Evolutionary conservation across 2,797 vertebrate species (phyloP), one percentile per base, ranked within the genome.

Genomic region (Neoniphon sammara): DNA sequence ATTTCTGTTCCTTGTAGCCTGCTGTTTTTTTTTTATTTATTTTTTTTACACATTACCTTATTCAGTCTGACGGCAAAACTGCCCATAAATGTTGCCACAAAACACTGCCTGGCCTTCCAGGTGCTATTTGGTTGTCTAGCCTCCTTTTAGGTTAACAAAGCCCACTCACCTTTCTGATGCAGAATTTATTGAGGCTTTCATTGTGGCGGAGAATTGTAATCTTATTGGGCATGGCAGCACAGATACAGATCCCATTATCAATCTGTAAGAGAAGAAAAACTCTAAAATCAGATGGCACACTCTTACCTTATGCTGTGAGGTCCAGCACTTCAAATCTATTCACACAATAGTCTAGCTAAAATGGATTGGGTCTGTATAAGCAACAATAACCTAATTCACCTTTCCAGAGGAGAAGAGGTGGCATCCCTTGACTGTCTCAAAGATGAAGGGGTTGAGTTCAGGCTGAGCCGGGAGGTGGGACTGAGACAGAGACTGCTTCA

Each of bases 331-430:
- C 79, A 85, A 65, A 58, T 76, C 64, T 21, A 36, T 77, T 58
- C 65, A 61, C 70, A 64, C 27, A 44, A 75, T 31, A 73, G 44
- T 55, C 57, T 54, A 31, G 69, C 39, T 9, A 17, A n/a, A 57
- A 47, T 30, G 30, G 39, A 12, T 82, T 34, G 50, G 55, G 21
- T 66, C 54, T 7, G 55, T 61, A 25, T 14, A 85, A 65, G 27
- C 39, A 36, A 70, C 47, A 63, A 25, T 6, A 61, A 66, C 17
- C 12, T 25, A 23, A 67, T 70, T 83, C 84, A 97, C 97, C 95
- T 97, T 98, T 90, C 97, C 98, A 11, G 96, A 96, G 66, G 96
- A 96, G 85, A 99, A 99, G 80, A 99, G 94, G 85, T 99, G 98
- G 87, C 97, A 98, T 83, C 97, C 98, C 89, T 98, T 99, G 82